Percentiles rank a stretch among this genome's conserved stretches.
phyloP scores from a whole-genome alignment of 2,888 invertebrate species.

The Rhogogaster chlorosoma region DNA sequence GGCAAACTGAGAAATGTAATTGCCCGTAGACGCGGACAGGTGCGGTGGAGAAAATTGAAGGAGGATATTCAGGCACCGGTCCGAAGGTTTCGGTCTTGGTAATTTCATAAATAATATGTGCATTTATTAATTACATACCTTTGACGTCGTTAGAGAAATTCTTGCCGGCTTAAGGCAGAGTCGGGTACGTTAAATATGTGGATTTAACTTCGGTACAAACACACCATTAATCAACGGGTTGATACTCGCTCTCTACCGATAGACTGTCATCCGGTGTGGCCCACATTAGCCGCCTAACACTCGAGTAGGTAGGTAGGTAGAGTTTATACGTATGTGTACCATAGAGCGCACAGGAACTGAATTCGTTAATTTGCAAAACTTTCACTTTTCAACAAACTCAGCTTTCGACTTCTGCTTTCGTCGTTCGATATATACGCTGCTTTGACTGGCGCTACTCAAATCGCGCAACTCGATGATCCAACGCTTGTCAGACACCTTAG shows the following conservation, averaged over 20 bases:
- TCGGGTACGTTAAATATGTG: not conserved
- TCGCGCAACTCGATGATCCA: conserved; percentile 24
- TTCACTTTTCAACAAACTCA: conserved; percentile 53
- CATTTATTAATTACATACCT: conserved; percentile 39
- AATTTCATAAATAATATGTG: conserved; percentile 22
- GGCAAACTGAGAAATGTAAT: not conserved
- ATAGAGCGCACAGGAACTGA: conserved; percentile 48
- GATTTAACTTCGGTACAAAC: not conserved
- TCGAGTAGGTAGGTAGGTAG: not conserved
- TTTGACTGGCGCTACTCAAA: conserved; percentile 23
- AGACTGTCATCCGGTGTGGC: conserved; percentile 45
- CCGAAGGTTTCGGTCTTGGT: conserved; percentile 9
- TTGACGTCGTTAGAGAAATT: conserved; percentile 34
- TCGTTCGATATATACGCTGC: conserved; percentile 28
- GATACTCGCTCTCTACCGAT: conserved; percentile 33
- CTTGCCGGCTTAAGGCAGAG: not conserved
- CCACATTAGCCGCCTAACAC: conserved; percentile 42
- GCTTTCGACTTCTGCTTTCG: conserved; percentile 49
- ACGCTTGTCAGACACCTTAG: conserved; percentile 33
- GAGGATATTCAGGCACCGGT: not conserved
- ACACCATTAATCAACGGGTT: conserved; percentile 36
- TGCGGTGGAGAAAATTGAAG: not conserved
- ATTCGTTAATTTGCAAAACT: conserved; percentile 53
- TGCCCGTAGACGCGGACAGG: not conserved
- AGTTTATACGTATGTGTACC: conserved; percentile 15